Evolutionary conservation across 2,797 vertebrate species (phyloP).

Genomic region (Pipistrellus pygmaeus): DNA sequence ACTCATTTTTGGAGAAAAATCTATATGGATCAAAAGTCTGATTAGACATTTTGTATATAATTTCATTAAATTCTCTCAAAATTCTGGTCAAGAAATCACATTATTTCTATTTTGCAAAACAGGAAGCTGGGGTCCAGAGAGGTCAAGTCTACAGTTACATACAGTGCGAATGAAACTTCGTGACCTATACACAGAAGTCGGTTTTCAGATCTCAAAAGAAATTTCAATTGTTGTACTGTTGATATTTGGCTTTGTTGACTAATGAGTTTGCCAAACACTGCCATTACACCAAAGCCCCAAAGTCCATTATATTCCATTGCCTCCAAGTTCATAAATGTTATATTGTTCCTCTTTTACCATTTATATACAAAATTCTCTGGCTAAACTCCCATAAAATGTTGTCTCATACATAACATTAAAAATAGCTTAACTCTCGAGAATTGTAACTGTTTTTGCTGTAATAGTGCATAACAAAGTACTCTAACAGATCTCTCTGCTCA

Average conservation of each 20-base stretch:
- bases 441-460: not conserved
- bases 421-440: conserved; percentile 9
- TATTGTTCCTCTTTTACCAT: not conserved
- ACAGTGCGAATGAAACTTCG: too few relatives aligned
- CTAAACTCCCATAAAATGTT: conserved; percentile 53
- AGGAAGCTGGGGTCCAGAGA: not conserved
- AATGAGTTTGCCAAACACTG: not conserved
- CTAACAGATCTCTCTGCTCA: not conserved
- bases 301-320: not conserved
- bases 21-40: not conserved
- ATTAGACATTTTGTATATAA: not conserved
- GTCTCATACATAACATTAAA: conserved; percentile 59
- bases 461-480: not conserved
- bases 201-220: too few relatives aligned
- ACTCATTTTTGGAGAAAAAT: not conserved
- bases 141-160: conserved; percentile 2
- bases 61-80: conserved; percentile 24
- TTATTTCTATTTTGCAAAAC: not conserved
- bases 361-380: conserved; percentile 41
- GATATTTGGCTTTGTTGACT: too few relatives aligned
- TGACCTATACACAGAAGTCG: too few relatives aligned
- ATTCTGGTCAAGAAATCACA: conserved; percentile 40
- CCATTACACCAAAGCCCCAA: not conserved
- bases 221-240: too few relatives aligned
- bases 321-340: conserved; percentile 29